Percentiles rank a stretch among this genome's conserved stretches.
These are phyloP conservation scores for Oopsacas minuta DNA, from an alignment of 37 sponge, comb jelly and placozoan species.

Conservation along the genomic window DNA sequence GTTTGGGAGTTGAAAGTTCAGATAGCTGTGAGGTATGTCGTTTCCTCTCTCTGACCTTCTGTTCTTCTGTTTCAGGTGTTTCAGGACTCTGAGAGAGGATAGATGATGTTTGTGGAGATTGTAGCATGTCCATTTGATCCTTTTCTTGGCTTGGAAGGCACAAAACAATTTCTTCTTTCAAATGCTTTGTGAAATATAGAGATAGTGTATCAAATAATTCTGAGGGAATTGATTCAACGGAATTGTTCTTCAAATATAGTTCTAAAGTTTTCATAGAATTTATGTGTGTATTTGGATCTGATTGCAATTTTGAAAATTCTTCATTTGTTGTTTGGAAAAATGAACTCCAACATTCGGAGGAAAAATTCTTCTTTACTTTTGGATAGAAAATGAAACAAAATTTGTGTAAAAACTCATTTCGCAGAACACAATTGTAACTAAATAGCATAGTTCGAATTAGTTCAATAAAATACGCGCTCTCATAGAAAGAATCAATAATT, in stretches of 20 bases:
- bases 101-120: background rate
- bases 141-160: background rate
- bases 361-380: background rate
- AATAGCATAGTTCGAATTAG: background rate
- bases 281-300: background rate
- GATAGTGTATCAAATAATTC: background rate
- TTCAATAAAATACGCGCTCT: background rate
- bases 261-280: background rate
- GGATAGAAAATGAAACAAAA: slow-evolving; percentile 7
- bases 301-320: background rate
- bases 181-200: background rate
- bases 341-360: background rate
- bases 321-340: background rate
- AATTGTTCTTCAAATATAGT: background rate
- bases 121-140: background rate
- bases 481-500: slow-evolving; percentile 5
- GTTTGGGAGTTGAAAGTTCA: background rate
- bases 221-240: background rate
- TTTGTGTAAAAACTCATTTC: background rate
- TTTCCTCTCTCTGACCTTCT: background rate
- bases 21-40: background rate
- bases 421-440: background rate
- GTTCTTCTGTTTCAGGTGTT: background rate
- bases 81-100: background rate
- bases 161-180: background rate